These are phyloP conservation scores for Piscicola geometra DNA, from an alignment of 2,888 invertebrate genomes.

Conservation along the genomic window DNA sequence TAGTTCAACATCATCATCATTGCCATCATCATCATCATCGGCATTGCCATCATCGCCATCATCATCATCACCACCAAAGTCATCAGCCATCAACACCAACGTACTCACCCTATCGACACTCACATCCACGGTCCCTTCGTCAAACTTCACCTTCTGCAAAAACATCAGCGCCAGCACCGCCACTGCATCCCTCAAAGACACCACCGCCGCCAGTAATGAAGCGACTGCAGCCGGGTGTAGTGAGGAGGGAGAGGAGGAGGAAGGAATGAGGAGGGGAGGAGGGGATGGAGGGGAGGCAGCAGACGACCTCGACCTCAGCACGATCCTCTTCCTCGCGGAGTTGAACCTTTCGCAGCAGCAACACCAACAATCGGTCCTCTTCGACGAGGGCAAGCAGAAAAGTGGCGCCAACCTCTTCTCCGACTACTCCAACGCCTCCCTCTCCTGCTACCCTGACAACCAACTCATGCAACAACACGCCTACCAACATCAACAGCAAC, in stretches of 20 bases:
- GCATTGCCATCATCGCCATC: too few species aligned
- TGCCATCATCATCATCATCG: too few species aligned
- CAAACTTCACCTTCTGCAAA: constrained; percentile 12
- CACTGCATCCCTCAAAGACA: not conserved
- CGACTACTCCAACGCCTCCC: constrained; percentile 20
- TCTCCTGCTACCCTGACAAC: constrained; percentile 11
- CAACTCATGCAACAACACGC: constrained; percentile 43
- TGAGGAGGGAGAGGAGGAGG: constrained; percentile 30
- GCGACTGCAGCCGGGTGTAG: not conserved
- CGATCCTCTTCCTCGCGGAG: constrained; percentile 45
- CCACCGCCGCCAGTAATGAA: not conserved
- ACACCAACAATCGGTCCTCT: constrained; percentile 40
- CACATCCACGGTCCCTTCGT: not conserved
- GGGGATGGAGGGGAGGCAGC: constrained; percentile 19
- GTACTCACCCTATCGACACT: not conserved
- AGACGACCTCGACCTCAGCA: constrained; percentile 31
- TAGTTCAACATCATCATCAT: too few species aligned
- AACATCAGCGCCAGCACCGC: not conserved
- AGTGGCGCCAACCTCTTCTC: not conserved
- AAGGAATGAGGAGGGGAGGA: constrained; percentile 21
- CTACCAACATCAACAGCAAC: constrained; percentile 56
- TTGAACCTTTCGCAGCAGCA: constrained; percentile 43
- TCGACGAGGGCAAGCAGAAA: constrained; percentile 9
- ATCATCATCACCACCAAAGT: too few species aligned
- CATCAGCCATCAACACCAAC: not conserved